Percentiles rank a stretch among this genome's conserved stretches.
phyloP scores from a whole-genome alignment of 1,140 invertebrate species.

The Drosophila yakuba region DNA sequence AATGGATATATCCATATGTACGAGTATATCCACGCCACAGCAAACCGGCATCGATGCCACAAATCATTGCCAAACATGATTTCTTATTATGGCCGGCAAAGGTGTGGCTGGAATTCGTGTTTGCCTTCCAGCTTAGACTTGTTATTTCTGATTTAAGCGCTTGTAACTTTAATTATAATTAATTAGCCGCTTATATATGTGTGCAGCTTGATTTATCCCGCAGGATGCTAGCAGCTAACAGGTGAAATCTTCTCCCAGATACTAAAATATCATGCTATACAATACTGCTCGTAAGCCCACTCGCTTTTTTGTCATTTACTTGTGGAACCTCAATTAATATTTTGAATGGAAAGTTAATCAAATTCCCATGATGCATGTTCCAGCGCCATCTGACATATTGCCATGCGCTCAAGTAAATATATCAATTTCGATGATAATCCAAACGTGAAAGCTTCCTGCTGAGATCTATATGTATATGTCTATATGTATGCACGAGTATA shows the following conservation, averaged over 20 bases:
- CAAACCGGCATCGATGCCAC: conserved; percentile 49
- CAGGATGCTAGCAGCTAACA: background rate
- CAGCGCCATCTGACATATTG: conserved; percentile 4
- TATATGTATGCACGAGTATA: too few species aligned
- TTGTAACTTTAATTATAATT: conserved; percentile 57
- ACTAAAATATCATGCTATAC: background rate
- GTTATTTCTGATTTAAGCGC: conserved; percentile 47
- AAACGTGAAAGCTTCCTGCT: conserved; percentile 64
- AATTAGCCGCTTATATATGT: conserved; percentile 28
- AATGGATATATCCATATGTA: conserved; percentile 1
- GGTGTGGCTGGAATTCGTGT: conserved; percentile 59
- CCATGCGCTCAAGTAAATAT: conserved; percentile 52
- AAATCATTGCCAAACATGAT: conserved; percentile 77
- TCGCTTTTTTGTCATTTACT: too few species aligned
- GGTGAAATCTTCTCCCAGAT: background rate
- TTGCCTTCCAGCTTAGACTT: conserved; percentile 35
- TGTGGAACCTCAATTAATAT: conserved; percentile 8
- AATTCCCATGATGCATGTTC: conserved; percentile 23
- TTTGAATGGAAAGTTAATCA: conserved; percentile 2
- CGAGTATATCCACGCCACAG: conserved; percentile 9
- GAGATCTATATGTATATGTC: conserved; percentile 7
- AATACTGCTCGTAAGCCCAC: too few species aligned
- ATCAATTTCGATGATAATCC: conserved; percentile 55
- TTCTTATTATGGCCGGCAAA: conserved; percentile 61
- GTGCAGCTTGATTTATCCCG: conserved; percentile 32